Base-by-base conservation (phyloP, 2,888 invertebrate genomes). In the Anthoptus insignis region DNA sequence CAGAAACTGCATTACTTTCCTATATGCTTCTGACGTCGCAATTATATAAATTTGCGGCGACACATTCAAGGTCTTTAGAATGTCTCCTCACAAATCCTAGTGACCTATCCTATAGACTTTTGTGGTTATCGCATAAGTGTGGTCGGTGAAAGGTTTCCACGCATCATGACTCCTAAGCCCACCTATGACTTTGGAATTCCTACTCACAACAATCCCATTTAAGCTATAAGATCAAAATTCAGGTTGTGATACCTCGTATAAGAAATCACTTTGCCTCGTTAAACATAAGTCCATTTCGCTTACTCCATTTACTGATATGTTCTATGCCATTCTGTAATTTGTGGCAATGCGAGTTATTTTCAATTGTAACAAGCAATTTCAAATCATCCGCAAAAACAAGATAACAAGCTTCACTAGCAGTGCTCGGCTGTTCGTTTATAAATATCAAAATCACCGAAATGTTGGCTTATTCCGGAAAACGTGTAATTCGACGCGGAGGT, bases 381-480 rank as follows among this genome's bases (percentile, higher is more conserved):
- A 45, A 21, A n/a, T 57, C 57, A 32, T 45, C 45, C 21, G 57
- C 57, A 57, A 57, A 57, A n/a, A 57, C 45, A n/a, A 57, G n/a
- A 29, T 29, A 32, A 7, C 16, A 22, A 32, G 57, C 45, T 9
- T 29, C 4, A 19, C 27, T 45, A 39, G 32, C 45, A 13, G 8
- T 7, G 21, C 39, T 19, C 0, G 57, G 45, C 29, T 45, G 45
- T n/a, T 57, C 57, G 13, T 57, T 57, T 8, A 42, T 7, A 16
- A 57, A 57, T 9, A 57, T 29, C 3, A 57, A 1, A 29, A 57
- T 27, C 9, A 27, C 56, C 4, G 45, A 37, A 56, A 9, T 16
- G 14, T 11, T 39, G 22, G n/a, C 39, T 39, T 9, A 39, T 56
- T 7, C 39, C 56, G 13, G 56, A 39, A 39, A 14, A 19, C 54